Percentiles rank a stretch among this genome's conserved stretches.
Evolutionary conservation across 2,113 vertebrate genomes (phyloP).

Genomic region (Dicrurus megarhynchus): DNA sequence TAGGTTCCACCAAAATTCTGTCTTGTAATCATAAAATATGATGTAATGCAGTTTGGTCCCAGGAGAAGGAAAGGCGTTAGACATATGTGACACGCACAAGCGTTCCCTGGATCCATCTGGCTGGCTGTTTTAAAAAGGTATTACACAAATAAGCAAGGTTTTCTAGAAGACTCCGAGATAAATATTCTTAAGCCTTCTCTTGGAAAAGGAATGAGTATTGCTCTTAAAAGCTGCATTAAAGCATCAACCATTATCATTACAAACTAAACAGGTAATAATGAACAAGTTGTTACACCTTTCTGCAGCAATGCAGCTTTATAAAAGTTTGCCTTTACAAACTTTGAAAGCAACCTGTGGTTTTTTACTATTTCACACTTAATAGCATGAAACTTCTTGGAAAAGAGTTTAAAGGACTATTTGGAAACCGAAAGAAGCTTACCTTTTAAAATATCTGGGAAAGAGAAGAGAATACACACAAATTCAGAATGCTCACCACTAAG

Average conservation of each 20-base stretch:
- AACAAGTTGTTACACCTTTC: background rate
- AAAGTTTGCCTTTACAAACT: background rate
- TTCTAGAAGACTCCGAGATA: conserved; percentile 11
- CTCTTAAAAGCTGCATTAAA: background rate
- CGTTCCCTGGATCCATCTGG: conserved; percentile 37
- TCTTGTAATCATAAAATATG: conserved; percentile 68
- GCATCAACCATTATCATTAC: background rate
- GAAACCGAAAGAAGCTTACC: background rate
- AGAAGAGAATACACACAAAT: background rate
- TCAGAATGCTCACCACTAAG: background rate
- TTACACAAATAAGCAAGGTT: background rate
- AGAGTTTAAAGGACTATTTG: background rate
- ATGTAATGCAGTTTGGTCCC: conserved; percentile 64
- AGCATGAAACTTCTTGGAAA: background rate
- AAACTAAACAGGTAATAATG: background rate
- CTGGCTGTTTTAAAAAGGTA: conserved; percentile 31
- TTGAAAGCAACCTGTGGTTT: background rate
- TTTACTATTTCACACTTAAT: background rate
- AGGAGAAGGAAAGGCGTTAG: conserved; percentile 49
- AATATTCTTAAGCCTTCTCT: background rate
- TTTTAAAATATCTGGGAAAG: background rate
- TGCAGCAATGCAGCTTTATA: background rate
- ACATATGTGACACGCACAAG: conserved; percentile 45
- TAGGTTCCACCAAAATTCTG: conserved; percentile 67
- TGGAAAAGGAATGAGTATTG: background rate